These are phyloP conservation scores for Poeciliopsis occidentalis DNA, from an alignment of 2,113 vertebrate species.

Conservation along the genomic window DNA sequence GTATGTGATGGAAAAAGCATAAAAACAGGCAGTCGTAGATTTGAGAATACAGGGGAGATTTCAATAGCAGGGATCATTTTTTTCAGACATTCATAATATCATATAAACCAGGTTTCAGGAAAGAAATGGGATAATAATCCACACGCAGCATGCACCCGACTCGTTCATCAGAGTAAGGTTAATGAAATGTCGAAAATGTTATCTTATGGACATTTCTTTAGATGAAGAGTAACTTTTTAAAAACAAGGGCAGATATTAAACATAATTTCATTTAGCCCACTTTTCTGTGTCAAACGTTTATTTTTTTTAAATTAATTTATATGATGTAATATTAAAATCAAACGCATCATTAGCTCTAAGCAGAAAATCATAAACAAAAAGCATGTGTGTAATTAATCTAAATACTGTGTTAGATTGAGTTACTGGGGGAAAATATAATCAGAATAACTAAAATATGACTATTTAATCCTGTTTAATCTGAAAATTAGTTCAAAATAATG, in stretches of 20 bases:
- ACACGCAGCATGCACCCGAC: background rate
- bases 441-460: background rate
- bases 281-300: background rate
- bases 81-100: no score
- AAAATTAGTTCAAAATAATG: background rate
- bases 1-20: background rate
- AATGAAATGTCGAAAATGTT: background rate
- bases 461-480: background rate
- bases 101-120: no score
- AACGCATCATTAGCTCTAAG: background rate
- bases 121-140: background rate
- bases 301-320: background rate
- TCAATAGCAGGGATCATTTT: no score
- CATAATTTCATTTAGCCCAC: no score
- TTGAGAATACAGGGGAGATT: no score
- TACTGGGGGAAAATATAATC: background rate
- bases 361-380: background rate
- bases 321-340: background rate
- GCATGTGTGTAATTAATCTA: background rate
- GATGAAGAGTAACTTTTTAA: no score
- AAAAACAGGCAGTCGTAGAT: no score
- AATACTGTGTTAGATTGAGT: no score
- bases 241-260: no score
- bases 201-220: no score
- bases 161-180: background rate